A percentile compares a stretch with the other conserved stretches of the same genome.
These are phyloP conservation scores for Drosophila persimilis DNA, from an alignment of 1,140 invertebrate genomes.

Conservation along the genomic window DNA sequence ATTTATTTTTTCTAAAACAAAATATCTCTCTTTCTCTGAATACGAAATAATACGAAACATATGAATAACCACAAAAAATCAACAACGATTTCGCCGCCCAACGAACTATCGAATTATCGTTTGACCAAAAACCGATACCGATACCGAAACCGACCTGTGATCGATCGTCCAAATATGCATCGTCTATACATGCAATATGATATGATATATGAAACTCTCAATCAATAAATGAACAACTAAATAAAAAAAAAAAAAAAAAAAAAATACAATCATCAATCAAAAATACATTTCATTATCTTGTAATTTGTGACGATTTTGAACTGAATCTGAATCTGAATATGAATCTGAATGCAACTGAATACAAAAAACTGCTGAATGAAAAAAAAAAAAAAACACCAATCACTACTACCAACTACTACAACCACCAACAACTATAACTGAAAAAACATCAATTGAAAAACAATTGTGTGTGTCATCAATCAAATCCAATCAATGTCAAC, in stretches of 20 bases:
- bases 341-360: conserved; percentile 19
- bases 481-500: conserved; percentile 4
- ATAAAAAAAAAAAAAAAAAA: conserved; percentile 17
- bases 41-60: conserved; percentile 29
- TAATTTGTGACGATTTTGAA: conserved; percentile 36
- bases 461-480: conserved; percentile 45
- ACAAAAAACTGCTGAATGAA: conserved; percentile 29
- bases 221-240: conserved; percentile 30
- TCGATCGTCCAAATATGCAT: conserved; percentile 24
- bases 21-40: conserved; percentile 5
- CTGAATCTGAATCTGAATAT: conserved; percentile 33
- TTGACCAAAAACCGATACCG: conserved; percentile 18
- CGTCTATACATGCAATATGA: conserved; percentile 2
- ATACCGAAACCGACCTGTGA: conserved; percentile 31
- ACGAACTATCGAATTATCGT: conserved; percentile 16
- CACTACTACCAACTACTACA: conserved; percentile 33
- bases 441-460: conserved; percentile 32
- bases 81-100: conserved; percentile 59
- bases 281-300: conserved; percentile 27
- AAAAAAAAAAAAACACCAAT: conserved; percentile 49
- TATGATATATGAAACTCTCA: conserved; percentile 30
- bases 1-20: conserved; percentile 50
- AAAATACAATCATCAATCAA: conserved; percentile 26
- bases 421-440: conserved; percentile 46
- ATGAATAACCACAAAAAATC: conserved; percentile 24